Base-by-base conservation (phyloP, 2,888 invertebrate species). In the Plagodis pulveraria region DNA sequence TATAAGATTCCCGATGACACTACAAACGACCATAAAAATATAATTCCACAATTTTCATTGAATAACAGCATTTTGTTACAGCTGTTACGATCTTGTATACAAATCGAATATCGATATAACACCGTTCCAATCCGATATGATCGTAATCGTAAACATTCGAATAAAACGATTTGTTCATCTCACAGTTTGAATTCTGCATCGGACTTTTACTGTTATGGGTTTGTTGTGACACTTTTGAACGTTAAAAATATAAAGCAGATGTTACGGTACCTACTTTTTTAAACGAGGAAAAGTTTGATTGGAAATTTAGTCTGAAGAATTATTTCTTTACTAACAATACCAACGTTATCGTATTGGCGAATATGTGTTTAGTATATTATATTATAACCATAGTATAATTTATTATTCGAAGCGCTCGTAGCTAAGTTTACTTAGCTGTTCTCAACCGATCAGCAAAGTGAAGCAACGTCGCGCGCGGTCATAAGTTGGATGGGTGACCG, bases 201-300 rank as follows among this genome's bases (percentile, higher is more conserved):
- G 59, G 50, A 50, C 46, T 57, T 61, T 62, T 62, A 62, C 54
- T 60, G 62, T 62, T 65, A 67, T 58, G 63, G 48, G 63, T 49
- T 63, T 63, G 48, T 63, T 63, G 65, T 67, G 62, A 62, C 60
- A 65, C 58, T 62, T 64, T 58, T 62, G 50, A 44, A 52, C 41
- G 41, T 56, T 52, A 38, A 6, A 58, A 61, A 56, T 54, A 55
- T 53, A 44, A 61, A 49, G 22, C 47, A 48, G 58, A 54, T 56
- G 55, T 49, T 56, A 64, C 59, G 58, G 55, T 57, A 56, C 45
- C 42, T 49, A 52, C 35, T 55, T 52, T 56, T 56, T 54, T 50
- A 56, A 49, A 63, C 36, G 49, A 22, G 58, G 52, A 59, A 55
- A 64, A 64, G 56, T 63, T 59, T 43, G 33, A 65, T 51, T 60